A percentile compares a stretch with the other conserved stretches of the same genome.
phyloP scores from a whole-genome alignment of 2,113 vertebrate genomes.

The Pyxicephalus adspersus region DNA sequence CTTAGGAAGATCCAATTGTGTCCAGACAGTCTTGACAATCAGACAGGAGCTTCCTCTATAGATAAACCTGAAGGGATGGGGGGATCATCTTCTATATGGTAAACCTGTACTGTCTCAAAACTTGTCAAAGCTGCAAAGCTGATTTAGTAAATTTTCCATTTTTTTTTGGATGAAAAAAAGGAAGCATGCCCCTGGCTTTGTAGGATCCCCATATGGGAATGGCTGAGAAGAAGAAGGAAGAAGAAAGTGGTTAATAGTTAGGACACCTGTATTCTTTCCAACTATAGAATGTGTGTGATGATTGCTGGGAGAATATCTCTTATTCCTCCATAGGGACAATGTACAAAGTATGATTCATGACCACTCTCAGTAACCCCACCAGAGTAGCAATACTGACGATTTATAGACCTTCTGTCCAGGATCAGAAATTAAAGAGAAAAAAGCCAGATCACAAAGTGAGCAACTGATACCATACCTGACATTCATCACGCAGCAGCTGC shows the following conservation, averaged over 20 bases:
- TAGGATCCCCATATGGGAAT: constrained; percentile 7
- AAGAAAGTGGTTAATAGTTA: neutral
- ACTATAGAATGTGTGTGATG: constrained; percentile 20
- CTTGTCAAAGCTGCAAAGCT: constrained; percentile 14
- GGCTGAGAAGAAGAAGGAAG: neutral
- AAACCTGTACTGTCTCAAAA: constrained; percentile 11
- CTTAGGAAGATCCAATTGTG: constrained; percentile 37
- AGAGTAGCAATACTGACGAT: neutral
- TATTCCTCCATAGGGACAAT: constrained; percentile 12
- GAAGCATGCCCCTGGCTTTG: neutral
- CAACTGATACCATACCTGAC: neutral
- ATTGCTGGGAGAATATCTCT: constrained; percentile 3
- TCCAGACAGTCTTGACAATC: constrained; percentile 51
- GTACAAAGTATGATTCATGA: constrained; percentile 11
- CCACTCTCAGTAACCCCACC: neutral
- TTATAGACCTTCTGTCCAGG: neutral
- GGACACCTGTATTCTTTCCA: constrained; percentile 32
- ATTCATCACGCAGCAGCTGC: too few relatives aligned
- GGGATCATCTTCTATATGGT: neutral
- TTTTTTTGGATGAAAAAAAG: neutral
- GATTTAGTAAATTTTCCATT: constrained; percentile 20
- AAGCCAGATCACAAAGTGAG: neutral
- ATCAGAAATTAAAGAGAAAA: neutral
- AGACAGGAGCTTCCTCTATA: constrained; percentile 43
- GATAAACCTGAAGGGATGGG: constrained; percentile 34